A percentile compares a stretch with the other conserved stretches of the same genome.
phyloP scores from a whole-genome alignment of 1,140 invertebrate genomes.

The Trichoplusia ni region DNA sequence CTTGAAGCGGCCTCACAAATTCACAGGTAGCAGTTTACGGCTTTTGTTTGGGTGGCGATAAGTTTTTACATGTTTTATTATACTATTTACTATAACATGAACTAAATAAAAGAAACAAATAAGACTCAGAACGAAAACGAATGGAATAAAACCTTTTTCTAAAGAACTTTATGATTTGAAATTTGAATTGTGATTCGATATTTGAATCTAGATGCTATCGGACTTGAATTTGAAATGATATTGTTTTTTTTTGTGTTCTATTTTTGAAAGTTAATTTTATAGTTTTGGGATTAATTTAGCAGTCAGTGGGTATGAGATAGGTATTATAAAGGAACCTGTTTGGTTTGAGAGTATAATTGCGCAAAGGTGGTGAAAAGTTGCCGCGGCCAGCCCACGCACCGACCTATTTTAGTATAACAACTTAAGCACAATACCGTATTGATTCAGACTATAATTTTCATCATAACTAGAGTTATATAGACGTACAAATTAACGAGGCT shows the following conservation, averaged over 20 bases:
- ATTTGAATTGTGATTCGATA: not conserved
- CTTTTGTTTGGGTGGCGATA: conserved; percentile 60
- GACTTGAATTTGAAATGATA: no score
- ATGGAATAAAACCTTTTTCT: not conserved
- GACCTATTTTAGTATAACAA: conserved; percentile 3
- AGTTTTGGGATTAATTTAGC: not conserved
- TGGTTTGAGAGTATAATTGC: no score
- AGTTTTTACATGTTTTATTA: conserved; percentile 44
- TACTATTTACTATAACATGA: conserved; percentile 28
- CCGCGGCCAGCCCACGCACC: not conserved
- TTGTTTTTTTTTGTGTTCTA: not conserved
- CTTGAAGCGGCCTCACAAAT: conserved; percentile 36
- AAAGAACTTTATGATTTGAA: not conserved
- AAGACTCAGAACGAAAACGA: not conserved
- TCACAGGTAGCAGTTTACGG: conserved; percentile 54
- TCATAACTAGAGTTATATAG: not conserved
- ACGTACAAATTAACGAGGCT: no score
- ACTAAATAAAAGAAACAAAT: conserved; percentile 18
- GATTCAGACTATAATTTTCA: not conserved
- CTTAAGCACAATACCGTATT: conserved; percentile 1
- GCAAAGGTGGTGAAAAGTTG: not conserved
- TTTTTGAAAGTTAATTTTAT: not conserved
- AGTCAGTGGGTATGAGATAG: not conserved
- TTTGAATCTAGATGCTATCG: no score
- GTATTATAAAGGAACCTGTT: not conserved